A percentile compares a stretch with the other conserved stretches of the same genome.
These are phyloP conservation scores for Spisula solida DNA, from an alignment of 2,888 invertebrate species.

Conservation along the genomic window DNA sequence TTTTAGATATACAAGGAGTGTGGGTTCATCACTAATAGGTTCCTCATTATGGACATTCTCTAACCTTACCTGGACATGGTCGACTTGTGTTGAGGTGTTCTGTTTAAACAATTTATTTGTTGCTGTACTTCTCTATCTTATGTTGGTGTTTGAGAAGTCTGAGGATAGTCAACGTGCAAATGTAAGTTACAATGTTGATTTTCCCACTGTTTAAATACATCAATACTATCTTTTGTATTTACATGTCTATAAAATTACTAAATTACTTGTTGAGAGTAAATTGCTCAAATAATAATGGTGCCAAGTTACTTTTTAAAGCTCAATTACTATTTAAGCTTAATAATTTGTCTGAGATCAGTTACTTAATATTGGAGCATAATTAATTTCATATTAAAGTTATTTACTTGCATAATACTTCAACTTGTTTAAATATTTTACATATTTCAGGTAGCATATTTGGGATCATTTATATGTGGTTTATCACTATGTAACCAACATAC, in stretches of 20 bases:
- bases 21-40: conserved; percentile 78
- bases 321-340: too few relatives aligned
- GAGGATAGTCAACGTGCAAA: conserved; percentile 48
- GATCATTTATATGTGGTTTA: conserved; percentile 84
- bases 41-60: conserved; percentile 81
- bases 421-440: not conserved
- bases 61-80: conserved; percentile 85
- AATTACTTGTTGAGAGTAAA: too few relatives aligned
- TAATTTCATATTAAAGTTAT: too few relatives aligned
- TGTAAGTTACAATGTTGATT: not conserved
- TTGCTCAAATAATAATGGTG: too few relatives aligned
- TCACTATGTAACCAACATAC: conserved; percentile 86
- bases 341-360: too few relatives aligned
- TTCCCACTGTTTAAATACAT: not conserved
- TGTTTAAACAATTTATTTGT: conserved; percentile 85
- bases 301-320: too few relatives aligned
- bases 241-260: too few relatives aligned
- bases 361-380: too few relatives aligned
- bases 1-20: conserved; percentile 76
- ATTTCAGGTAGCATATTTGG: conserved; percentile 78
- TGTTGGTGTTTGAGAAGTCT: conserved; percentile 75
- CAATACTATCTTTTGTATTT: too few relatives aligned
- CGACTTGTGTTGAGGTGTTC: conserved; percentile 85
- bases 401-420: too few relatives aligned
- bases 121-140: conserved; percentile 77